Percentiles rank a stretch among this genome's conserved stretches.
phyloP scores from a whole-genome alignment of 2,797 vertebrate genomes.

The Sebastes itinus region DNA sequence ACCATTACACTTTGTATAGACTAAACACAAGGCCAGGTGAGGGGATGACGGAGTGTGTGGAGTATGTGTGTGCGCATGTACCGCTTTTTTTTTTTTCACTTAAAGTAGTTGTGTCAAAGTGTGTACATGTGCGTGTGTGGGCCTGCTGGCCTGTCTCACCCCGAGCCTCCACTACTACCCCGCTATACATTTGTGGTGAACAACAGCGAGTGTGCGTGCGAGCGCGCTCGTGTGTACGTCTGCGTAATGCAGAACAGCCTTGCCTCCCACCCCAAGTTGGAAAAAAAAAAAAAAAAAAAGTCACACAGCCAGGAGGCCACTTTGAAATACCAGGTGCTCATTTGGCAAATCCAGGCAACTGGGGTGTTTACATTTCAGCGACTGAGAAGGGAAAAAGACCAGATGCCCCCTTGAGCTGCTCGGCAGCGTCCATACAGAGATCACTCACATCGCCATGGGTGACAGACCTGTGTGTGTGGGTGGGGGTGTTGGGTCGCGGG shows the following conservation, averaged over 20 bases:
- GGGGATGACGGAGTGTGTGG: conserved; percentile 66
- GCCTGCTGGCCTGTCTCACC: conserved; percentile 57
- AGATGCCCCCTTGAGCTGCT: conserved; percentile 77
- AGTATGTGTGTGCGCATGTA: conserved; percentile 20
- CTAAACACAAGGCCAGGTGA: conserved; percentile 82
- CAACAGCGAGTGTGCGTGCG: conserved; percentile 52
- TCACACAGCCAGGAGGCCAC: conserved; percentile 77
- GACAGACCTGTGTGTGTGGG: conserved; percentile 65
- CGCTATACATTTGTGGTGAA: conserved; percentile 47
- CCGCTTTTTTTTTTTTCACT: conserved; percentile 1
- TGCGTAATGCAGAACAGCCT: conserved; percentile 76
- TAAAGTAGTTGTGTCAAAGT: conserved; percentile 25
- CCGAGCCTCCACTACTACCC: conserved; percentile 26
- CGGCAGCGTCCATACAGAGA: conserved; percentile 71
- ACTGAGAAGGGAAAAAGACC: conserved; percentile 81
- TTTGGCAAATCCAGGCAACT: conserved; percentile 81
- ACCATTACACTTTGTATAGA: conserved; percentile 78
- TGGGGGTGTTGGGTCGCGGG: neutral
- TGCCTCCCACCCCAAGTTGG: conserved; percentile 49
- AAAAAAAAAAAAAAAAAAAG: conserved; percentile 58
- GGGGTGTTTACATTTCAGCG: conserved; percentile 82
- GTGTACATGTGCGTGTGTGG: conserved; percentile 53
- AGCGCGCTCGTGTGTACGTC: conserved; percentile 53
- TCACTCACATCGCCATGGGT: conserved; percentile 76
- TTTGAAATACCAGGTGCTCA: conserved; percentile 84